A percentile compares a stretch with the other conserved stretches of the same genome.
Evolutionary conservation across 2,797 vertebrate species (phyloP).

Genomic region (Oreochromis mossambicus): DNA sequence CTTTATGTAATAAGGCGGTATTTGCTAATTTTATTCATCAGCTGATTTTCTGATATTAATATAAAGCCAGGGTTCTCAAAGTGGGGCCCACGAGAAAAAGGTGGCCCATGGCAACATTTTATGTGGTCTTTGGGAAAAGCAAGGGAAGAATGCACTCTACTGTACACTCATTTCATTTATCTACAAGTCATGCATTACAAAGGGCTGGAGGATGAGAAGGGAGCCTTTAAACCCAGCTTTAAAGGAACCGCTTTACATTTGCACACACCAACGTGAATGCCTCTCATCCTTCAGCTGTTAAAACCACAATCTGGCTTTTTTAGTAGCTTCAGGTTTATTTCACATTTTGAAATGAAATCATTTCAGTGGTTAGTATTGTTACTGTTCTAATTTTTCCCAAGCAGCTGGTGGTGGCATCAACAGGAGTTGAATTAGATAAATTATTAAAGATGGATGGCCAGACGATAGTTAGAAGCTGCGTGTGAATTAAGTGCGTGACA

Average conservation of each 20-base stretch:
- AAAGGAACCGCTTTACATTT: not conserved
- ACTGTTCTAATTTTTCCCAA: accelerated
- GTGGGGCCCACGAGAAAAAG: not conserved
- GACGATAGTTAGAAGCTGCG: not conserved
- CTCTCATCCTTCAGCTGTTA: not conserved
- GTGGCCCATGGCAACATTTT: not conserved
- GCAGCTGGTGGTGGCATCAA: not conserved
- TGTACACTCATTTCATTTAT: not conserved
- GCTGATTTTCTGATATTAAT: not conserved
- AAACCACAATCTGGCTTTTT: not conserved
- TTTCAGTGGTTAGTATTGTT: not conserved
- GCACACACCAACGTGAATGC: not conserved
- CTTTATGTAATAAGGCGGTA: not conserved
- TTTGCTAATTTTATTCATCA: not conserved
- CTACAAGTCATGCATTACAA: not conserved
- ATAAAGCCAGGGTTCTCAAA: not conserved
- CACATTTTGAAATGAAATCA: not conserved
- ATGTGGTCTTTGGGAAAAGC: not conserved
- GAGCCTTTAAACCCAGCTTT: not conserved
- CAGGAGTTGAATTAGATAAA: not conserved
- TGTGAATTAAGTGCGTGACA: accelerated
- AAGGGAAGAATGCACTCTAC: not conserved
- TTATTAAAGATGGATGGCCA: not conserved
- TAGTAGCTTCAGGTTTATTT: not conserved
- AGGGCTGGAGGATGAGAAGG: not conserved